These are phyloP conservation scores for Onthophagus taurus DNA, from an alignment of 1,140 invertebrate species.

Conservation along the genomic window DNA sequence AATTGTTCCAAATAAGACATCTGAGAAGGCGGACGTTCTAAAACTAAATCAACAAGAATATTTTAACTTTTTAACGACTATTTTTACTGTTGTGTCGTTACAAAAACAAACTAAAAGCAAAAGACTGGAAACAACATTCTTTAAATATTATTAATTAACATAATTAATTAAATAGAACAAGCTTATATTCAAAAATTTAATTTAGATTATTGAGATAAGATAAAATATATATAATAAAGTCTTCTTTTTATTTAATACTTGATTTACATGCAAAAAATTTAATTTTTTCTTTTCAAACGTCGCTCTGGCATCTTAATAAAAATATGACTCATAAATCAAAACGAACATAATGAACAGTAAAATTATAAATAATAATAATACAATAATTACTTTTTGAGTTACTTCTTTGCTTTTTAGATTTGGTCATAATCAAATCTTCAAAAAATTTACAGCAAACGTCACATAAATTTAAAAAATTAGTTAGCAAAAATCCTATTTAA, in stretches of 20 bases:
- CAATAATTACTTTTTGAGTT: too few species aligned
- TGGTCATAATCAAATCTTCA: background rate
- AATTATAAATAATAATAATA: too few species aligned
- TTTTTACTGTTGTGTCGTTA: background rate
- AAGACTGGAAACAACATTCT: background rate
- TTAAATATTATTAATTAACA: too few species aligned
- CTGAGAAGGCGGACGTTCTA: slow-evolving; percentile 76
- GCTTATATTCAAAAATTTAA: too few species aligned
- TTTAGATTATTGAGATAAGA: too few species aligned
- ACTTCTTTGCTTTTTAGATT: too few species aligned
- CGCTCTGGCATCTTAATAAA: background rate
- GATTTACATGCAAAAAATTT: slow-evolving; percentile 7
- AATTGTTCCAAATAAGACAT: slow-evolving; percentile 86
- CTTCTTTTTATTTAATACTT: too few species aligned
- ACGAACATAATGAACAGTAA: too few species aligned
- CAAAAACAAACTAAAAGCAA: slow-evolving; percentile 8
- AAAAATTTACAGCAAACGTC: background rate
- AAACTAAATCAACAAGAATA: slow-evolving; percentile 55
- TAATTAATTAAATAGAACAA: too few species aligned
- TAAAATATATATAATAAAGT: too few species aligned
- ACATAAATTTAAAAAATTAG: slow-evolving; percentile 8
- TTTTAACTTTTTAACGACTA: background rate
- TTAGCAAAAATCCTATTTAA: background rate
- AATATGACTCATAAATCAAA: too few species aligned
- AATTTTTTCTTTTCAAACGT: too few species aligned